Conservation (phyloP, 2,797 vertebrate species). For the Mus minutoides region DNA sequence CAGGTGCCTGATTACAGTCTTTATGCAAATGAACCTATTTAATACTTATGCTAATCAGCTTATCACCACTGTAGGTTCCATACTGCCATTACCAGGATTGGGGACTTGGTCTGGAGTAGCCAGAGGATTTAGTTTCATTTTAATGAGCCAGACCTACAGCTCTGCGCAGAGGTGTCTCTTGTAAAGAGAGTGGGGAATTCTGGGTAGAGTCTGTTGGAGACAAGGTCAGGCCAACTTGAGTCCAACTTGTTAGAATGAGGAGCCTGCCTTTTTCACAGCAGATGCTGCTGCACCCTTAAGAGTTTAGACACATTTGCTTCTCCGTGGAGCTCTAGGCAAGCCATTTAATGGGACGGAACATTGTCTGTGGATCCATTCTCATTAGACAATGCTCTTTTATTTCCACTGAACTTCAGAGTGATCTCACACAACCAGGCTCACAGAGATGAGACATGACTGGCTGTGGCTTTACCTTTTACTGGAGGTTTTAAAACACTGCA, state of each 20-base stretch:
- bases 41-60: background rate
- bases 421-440: background rate
- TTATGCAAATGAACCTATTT: background rate
- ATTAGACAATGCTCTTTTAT: background rate
- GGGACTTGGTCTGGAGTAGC: background rate
- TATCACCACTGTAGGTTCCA: too few relatives aligned
- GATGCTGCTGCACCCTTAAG: background rate
- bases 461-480: background rate
- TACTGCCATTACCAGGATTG: background rate
- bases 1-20: background rate
- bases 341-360: background rate
- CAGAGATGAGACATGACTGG: background rate
- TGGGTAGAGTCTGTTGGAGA: background rate
- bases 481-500: background rate
- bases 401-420: background rate
- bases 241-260: background rate
- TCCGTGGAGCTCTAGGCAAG: background rate
- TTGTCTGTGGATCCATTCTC: background rate
- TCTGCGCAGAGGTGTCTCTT: background rate
- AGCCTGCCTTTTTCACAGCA: background rate
- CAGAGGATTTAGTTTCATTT: background rate
- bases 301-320: constrained; percentile 11
- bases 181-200: background rate
- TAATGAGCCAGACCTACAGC: background rate
- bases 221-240: background rate